Evolutionary conservation across 2,797 vertebrate genomes (phyloP).

Genomic region (Lateolabrax maculatus): DNA sequence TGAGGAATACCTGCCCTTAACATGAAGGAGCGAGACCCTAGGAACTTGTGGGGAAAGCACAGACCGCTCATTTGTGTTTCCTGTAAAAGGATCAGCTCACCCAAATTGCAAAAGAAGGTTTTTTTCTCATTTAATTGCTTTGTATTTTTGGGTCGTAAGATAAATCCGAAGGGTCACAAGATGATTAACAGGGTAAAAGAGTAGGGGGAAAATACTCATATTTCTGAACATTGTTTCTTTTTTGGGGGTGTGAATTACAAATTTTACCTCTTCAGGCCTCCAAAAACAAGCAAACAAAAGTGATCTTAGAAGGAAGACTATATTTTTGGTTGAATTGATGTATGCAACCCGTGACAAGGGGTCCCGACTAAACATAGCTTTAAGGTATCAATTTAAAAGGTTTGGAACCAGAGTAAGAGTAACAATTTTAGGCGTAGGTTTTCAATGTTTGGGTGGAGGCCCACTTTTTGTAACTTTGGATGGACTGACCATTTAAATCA

Average conservation of each 20-base stretch:
- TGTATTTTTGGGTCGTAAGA: neutral
- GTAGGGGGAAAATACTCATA: neutral
- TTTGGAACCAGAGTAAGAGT: neutral
- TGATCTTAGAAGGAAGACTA: no score
- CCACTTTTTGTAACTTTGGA: neutral
- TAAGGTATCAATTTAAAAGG: no score
- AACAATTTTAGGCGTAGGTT: no score
- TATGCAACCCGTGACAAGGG: neutral
- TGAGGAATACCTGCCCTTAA: neutral
- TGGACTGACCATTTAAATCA: neutral
- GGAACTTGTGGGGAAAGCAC: neutral
- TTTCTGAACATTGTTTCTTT: neutral
- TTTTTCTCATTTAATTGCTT: neutral
- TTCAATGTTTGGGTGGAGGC: neutral
- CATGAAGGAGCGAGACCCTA: neutral
- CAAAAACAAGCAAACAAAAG: neutral
- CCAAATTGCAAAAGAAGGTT: neutral
- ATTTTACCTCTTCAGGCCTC: neutral
- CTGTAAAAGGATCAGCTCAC: neutral
- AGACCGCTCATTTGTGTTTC: neutral
- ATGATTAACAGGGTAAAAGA: neutral
- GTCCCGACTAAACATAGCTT: neutral
- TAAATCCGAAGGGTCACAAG: neutral
- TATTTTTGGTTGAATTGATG: neutral
- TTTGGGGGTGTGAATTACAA: neutral